These are phyloP conservation scores for Pardosa pseudoannulata DNA, from an alignment of 2,888 invertebrate species.

Conservation along the genomic window DNA sequence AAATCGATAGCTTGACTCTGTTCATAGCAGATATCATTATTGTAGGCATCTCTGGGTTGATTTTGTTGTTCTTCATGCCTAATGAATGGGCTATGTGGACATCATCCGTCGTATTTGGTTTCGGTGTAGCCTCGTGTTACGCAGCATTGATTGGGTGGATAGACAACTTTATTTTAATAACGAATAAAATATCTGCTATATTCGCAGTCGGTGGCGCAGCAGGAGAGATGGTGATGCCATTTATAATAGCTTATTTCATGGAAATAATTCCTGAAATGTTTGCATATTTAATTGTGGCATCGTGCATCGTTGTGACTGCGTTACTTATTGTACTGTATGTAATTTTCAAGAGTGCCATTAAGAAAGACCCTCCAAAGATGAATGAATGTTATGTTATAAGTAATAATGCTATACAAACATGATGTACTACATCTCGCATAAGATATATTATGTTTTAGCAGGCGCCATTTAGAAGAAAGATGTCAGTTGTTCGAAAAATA, in stretches of 20 bases:
- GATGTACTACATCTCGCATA: no score
- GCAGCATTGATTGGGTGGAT: neutral
- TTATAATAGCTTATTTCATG: neutral
- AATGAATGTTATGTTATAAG: neutral
- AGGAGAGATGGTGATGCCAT: neutral
- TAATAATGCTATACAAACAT: no score
- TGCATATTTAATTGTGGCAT: neutral
- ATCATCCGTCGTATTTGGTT: neutral
- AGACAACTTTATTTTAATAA: neutral
- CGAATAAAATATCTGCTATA: neutral
- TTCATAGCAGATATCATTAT: neutral
- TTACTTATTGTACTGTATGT: neutral
- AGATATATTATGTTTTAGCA: no score
- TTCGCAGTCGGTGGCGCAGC: neutral
- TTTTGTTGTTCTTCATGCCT: neutral
- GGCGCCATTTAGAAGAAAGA: no score
- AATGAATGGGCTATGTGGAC: neutral
- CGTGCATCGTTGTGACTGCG: neutral
- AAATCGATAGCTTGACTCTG: neutral
- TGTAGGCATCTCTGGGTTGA: neutral
- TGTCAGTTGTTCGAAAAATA: no score
- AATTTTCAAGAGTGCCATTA: neutral
- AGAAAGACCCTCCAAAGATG: neutral
- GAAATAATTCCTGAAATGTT: neutral
- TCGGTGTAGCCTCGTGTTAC: neutral